Evolutionary conservation across 2,113 vertebrate genomes (phyloP).

Genomic region (Grus americana): DNA sequence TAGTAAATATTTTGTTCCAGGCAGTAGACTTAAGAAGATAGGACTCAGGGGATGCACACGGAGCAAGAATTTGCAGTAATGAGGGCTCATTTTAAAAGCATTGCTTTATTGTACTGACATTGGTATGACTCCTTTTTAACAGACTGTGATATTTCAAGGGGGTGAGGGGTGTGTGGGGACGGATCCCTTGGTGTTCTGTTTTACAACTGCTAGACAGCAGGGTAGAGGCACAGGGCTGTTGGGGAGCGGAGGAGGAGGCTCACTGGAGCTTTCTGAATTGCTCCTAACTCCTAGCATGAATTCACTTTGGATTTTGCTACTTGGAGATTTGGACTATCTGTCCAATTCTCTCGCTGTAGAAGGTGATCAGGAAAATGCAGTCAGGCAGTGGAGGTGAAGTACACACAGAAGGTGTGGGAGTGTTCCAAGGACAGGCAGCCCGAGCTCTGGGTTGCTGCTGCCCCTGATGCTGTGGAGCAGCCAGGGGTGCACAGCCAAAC

Average conservation of each 20-base stretch:
- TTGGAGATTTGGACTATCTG: background rate
- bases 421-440: background rate
- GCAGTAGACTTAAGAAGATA: background rate
- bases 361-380: background rate
- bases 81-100: background rate
- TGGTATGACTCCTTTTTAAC: background rate
- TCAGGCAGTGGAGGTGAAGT: background rate
- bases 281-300: background rate
- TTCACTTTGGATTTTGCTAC: background rate
- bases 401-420: background rate
- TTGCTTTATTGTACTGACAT: background rate
- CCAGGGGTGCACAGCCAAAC: background rate
- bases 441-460: background rate
- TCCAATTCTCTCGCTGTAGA: background rate
- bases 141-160: background rate
- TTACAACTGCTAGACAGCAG: background rate
- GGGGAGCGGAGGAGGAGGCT: background rate
- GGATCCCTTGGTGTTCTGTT: background rate
- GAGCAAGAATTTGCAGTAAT: slow-evolving; percentile 7
- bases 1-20: slow-evolving; percentile 18
- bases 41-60: background rate
- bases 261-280: background rate
- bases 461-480: background rate
- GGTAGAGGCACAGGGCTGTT: background rate
- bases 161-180: background rate